phyloP scores from a whole-genome alignment of 2,888 invertebrate species.

The Boloria selene region DNA sequence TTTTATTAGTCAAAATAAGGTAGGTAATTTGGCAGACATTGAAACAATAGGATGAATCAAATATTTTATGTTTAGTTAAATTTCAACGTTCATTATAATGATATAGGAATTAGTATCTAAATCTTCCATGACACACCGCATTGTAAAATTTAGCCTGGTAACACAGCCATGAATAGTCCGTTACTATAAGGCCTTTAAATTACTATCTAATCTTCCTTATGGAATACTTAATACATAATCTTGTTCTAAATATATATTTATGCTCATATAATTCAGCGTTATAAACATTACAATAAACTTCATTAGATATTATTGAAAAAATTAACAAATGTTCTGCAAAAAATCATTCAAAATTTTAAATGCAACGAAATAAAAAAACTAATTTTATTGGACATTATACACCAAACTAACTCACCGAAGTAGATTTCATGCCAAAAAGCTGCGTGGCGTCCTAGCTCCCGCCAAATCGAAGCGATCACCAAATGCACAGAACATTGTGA shows the following conservation, averaged over 20 bases:
- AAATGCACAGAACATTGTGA: constrained; percentile 65
- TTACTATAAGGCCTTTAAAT: not conserved
- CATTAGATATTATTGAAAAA: not conserved
- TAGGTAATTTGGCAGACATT: constrained; percentile 9
- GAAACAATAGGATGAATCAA: constrained; percentile 4
- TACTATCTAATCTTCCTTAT: not conserved
- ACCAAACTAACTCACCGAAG: constrained; percentile 42
- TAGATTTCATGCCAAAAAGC: constrained; percentile 42
- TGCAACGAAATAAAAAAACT: constrained; percentile 3
- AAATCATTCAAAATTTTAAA: not conserved
- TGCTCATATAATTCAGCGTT: not conserved
- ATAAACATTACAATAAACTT: not conserved
- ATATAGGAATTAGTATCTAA: too few relatives aligned
- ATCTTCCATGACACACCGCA: not conserved
- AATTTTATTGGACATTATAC: constrained; percentile 13
- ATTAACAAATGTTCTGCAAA: not conserved
- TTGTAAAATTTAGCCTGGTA: constrained; percentile 1
- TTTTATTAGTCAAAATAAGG: not conserved
- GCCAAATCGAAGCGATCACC: constrained; percentile 71
- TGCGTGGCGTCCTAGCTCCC: constrained; percentile 62
- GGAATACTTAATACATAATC: not conserved
- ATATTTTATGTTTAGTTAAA: not conserved
- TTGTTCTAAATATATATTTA: not conserved
- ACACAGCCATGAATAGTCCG: not conserved
- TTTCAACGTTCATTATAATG: not conserved